Evolutionary conservation across 1,140 invertebrate genomes (phyloP).

Genomic region (Drosophila dunni): DNA sequence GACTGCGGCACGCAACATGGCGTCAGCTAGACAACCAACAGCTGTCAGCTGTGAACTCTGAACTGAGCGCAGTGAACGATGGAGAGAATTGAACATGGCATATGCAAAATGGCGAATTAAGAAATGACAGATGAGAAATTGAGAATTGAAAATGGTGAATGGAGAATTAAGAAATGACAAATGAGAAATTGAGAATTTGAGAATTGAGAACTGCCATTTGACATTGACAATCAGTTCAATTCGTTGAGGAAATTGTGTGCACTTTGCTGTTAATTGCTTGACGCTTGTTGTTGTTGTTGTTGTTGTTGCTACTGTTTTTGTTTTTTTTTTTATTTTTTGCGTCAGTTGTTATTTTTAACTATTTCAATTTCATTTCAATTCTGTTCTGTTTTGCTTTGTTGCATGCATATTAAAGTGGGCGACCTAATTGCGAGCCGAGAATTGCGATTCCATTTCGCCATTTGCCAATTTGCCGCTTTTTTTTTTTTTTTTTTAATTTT

Average conservation of each 20-base stretch:
- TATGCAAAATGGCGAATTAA: too few relatives aligned
- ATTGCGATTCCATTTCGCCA: slow-evolving; percentile 49
- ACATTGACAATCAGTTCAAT: slow-evolving; percentile 69
- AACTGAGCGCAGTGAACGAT: too few relatives aligned
- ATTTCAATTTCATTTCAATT: slow-evolving; percentile 59
- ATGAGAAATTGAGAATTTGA: background rate
- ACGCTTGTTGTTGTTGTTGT: slow-evolving; percentile 5
- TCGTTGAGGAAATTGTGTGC: slow-evolving; percentile 55
- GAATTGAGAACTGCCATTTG: slow-evolving; percentile 35
- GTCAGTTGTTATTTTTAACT: slow-evolving; percentile 59
- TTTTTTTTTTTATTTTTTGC: slow-evolving; percentile 33
- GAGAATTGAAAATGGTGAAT: too few relatives aligned
- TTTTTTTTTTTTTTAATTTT: slow-evolving; percentile 9
- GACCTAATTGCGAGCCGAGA: slow-evolving; percentile 71
- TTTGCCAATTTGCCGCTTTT: slow-evolving; percentile 30
- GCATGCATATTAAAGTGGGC: slow-evolving; percentile 72
- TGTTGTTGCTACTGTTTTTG: slow-evolving; percentile 9
- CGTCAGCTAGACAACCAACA: slow-evolving; percentile 14
- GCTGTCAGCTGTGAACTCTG: background rate
- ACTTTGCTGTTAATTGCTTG: slow-evolving; percentile 64
- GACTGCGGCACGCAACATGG: slow-evolving; percentile 20
- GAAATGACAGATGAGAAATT: too few relatives aligned
- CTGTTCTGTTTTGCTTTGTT: slow-evolving; percentile 24
- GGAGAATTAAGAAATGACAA: background rate
- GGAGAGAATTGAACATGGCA: too few relatives aligned